Base-by-base conservation (phyloP, 2,888 invertebrate genomes). In the Spodoptera picta region DNA sequence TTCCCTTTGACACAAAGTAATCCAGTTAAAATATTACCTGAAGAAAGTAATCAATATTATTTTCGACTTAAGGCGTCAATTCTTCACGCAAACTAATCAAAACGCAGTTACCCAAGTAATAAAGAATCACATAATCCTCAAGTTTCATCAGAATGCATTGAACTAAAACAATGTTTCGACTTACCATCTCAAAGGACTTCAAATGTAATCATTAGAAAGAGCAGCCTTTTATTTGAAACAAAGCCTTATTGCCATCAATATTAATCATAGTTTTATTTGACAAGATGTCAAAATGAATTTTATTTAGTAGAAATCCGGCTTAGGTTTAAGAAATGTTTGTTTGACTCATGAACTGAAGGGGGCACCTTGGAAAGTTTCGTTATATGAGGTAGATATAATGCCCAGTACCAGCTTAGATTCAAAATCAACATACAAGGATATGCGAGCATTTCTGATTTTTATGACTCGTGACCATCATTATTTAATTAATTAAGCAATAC, bases 311-410 rank as follows among this genome's bases (percentile, higher is more conserved):
- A 62, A 56, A 51, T 56, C 50, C 36, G 24, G 44, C 41, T 54
- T 44, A 23, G 44, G 31, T 43, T 47, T 62, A 43, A 27, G n/a
- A 36, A 6, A 0, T 36, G 7, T 36, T 36, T 36, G 54, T 48
- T 66, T 80, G 77, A 80, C 77, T 80, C 75, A 75, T 77, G 70
- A 75, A 77, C 62, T 42, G 14, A 2, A 11, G 41, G 27, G 65
- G 67, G 73, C 73, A 77, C 77, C 70, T 73, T 77, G 60, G 47
- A 9, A 9, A 9, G 36, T 36, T 36, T 9, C 2, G 36, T 36
- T 36, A 5, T 36, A 0, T 36, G 9, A 36, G 36, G 36, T 9
- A 36, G 36, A 2, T 36, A 3, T 27, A 9, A 3, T 27, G 27
- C 27, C 27, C 27, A 27, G 27, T 27, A 5, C 27, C 4, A 27